phyloP scores from a whole-genome alignment of 2,888 invertebrate species.

The Erebia aethiops region DNA sequence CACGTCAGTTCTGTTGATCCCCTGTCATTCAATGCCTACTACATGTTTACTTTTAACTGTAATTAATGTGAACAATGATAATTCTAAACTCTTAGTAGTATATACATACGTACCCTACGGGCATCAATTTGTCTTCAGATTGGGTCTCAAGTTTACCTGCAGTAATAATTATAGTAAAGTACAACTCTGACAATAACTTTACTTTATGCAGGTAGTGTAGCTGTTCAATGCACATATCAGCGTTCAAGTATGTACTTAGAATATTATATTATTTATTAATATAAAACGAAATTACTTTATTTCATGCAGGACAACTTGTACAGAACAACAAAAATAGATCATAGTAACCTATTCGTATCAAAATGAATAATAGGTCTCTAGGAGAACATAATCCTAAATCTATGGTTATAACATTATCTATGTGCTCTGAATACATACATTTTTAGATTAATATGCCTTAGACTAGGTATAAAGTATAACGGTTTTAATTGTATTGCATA shows the following conservation, averaged over 20 bases:
- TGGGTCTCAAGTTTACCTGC: background rate
- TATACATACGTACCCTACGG: conserved; percentile 22
- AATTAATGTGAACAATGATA: conserved; percentile 43
- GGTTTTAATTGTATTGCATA: conserved; percentile 24
- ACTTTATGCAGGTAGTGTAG: background rate
- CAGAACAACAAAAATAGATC: no score
- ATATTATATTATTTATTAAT: no score
- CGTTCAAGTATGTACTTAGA: no score
- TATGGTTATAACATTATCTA: no score
- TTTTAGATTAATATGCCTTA: background rate
- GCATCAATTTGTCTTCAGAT: conserved; percentile 19
- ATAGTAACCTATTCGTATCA: no score
- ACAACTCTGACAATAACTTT: background rate
- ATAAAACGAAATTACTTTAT: no score
- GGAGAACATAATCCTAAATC: no score
- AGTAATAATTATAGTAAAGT: background rate
- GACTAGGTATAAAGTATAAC: conserved; percentile 10
- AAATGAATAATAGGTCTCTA: no score
- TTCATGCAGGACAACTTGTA: no score
- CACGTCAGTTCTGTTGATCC: conserved; percentile 42
- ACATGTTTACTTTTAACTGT: conserved; percentile 48
- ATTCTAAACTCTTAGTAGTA: conserved; percentile 31
- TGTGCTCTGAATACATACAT: no score
- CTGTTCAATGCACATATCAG: no score
- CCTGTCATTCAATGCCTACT: conserved; percentile 46